phyloP scores from a whole-genome alignment of 1,140 invertebrate genomes.

The Phocides pigmalion region DNA sequence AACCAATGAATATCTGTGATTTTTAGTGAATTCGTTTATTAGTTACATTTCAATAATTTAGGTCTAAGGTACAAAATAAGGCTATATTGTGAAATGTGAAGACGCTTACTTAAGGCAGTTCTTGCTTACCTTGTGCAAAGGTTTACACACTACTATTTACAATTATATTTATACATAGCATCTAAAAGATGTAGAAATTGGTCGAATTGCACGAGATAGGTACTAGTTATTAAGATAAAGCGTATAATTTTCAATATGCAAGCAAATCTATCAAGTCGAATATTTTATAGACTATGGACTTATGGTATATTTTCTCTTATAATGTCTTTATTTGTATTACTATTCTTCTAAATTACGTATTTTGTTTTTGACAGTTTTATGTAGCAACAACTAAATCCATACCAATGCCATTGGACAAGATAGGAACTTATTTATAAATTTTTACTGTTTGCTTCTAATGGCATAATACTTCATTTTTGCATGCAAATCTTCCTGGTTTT shows the following conservation, averaged over 20 bases:
- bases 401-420: constrained; percentile 2
- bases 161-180: constrained; percentile 52
- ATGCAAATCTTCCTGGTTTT: no score
- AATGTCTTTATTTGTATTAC: constrained; percentile 16
- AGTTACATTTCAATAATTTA: constrained; percentile 39
- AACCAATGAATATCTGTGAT: background rate
- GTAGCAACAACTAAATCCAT: background rate
- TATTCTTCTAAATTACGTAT: constrained; percentile 15
- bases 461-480: no score
- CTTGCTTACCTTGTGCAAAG: constrained; percentile 60
- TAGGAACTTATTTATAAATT: constrained; percentile 3
- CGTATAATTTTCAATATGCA: constrained; percentile 51
- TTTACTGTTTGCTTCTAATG: no score
- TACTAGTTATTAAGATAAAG: constrained; percentile 50
- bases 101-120: constrained; percentile 75
- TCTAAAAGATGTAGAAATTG: constrained; percentile 55
- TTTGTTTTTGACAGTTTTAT: background rate
- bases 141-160: constrained; percentile 56
- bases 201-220: constrained; percentile 57
- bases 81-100: constrained; percentile 79
- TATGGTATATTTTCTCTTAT: background rate
- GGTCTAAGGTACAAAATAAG: constrained; percentile 80
- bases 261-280: constrained; percentile 40
- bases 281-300: constrained; percentile 10
- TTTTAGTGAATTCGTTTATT: constrained; percentile 22